Evolutionary conservation across 2,797 vertebrate species (phyloP).

Genomic region (Pampus argenteus): DNA sequence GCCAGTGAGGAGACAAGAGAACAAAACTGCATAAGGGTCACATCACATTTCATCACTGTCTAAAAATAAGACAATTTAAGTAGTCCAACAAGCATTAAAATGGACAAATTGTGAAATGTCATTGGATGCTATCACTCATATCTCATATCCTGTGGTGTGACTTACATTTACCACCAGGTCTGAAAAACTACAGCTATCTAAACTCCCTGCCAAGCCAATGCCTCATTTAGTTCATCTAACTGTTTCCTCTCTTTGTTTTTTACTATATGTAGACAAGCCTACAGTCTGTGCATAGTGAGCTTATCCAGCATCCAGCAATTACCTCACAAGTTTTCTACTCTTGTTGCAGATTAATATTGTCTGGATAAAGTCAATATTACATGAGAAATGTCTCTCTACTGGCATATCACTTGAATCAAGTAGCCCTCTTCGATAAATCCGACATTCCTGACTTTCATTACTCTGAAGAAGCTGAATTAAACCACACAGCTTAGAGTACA

Average conservation of each 20-base stretch:
- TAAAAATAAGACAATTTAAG: conserved; percentile 52
- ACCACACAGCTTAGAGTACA: conserved; percentile 44
- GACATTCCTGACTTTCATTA: conserved; percentile 58
- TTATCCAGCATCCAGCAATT: conserved; percentile 36
- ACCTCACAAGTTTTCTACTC: conserved; percentile 43
- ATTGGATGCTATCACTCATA: conserved; percentile 53
- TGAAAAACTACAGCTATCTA: conserved; percentile 66
- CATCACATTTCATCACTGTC: conserved; percentile 25
- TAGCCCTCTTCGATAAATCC: conserved; percentile 48
- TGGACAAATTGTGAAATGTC: conserved; percentile 41
- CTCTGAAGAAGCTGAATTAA: conserved; percentile 49
- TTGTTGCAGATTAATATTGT: conserved; percentile 61
- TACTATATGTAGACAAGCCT: conserved; percentile 38
- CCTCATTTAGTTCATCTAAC: conserved; percentile 72
- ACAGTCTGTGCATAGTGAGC: conserved; percentile 17
- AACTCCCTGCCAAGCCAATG: conserved; percentile 64
- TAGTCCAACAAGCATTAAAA: conserved; percentile 36
- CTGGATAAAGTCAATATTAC: conserved; percentile 56
- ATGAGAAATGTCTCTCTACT: conserved; percentile 40
- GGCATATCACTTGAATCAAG: conserved; percentile 40
- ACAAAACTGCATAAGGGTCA: conserved; percentile 37
- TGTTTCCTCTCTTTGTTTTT: conserved; percentile 46
- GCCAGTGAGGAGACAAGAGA: conserved; percentile 35
- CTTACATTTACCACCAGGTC: conserved; percentile 58
- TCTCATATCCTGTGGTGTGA: conserved; percentile 52